phyloP scores from a whole-genome alignment of 2,113 vertebrate genomes.

The Platysternon megacephalum region DNA sequence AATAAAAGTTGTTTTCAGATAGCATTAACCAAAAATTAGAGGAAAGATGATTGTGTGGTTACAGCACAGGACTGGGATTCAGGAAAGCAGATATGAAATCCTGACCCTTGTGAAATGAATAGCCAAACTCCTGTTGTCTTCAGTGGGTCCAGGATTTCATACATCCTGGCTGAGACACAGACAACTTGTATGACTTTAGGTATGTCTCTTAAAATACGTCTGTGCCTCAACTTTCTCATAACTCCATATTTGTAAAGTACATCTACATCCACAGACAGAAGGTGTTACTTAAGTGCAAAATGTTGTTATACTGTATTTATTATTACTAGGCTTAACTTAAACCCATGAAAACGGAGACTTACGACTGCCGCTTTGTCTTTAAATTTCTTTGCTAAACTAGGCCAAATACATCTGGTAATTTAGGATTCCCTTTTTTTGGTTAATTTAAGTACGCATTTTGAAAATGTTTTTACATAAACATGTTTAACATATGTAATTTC shows the following conservation, averaged over 20 bases:
- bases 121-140: not conserved
- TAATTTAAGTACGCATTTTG: not conserved
- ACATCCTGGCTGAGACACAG: not conserved
- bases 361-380: not conserved
- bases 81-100: constrained; percentile 1
- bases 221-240: constrained; percentile 12
- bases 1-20: constrained; percentile 49
- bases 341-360: not conserved
- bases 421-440: not conserved
- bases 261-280: not conserved
- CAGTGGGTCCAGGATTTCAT: not conserved
- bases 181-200: not conserved
- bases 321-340: not conserved
- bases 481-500: not conserved
- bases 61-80: not conserved
- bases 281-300: not conserved
- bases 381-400: not conserved
- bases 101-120: not conserved
- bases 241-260: not conserved
- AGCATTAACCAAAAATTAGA: not conserved
- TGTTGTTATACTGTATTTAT: not conserved
- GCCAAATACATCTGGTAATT: not conserved
- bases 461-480: not conserved
- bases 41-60: constrained; percentile 2
- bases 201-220: not conserved